These are phyloP conservation scores for Girardinus metallicus DNA, from an alignment of 2,797 vertebrate genomes.

Conservation along the genomic window DNA sequence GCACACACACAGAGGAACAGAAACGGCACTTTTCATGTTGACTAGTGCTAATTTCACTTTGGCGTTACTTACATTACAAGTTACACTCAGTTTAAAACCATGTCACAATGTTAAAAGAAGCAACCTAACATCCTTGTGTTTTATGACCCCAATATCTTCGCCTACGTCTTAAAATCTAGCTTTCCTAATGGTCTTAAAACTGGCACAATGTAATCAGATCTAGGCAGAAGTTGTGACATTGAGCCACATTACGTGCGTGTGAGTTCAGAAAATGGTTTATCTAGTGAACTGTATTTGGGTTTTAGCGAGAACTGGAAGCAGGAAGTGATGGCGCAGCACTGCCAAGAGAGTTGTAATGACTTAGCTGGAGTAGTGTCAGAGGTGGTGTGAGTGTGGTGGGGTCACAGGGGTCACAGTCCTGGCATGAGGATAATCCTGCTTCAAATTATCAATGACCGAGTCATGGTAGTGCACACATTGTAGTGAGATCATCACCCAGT, in stretches of 20 bases:
- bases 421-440: conserved; percentile 4
- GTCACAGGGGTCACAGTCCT: background rate
- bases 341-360: conserved; percentile 8
- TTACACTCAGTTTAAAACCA: background rate
- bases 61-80: background rate
- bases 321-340: background rate
- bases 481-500: background rate
- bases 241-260: background rate
- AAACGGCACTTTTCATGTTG: background rate
- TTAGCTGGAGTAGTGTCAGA: conserved; percentile 2
- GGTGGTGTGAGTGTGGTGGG: background rate
- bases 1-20: background rate
- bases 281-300: background rate
- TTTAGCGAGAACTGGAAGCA: background rate
- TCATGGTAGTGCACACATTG: background rate
- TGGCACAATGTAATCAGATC: background rate
- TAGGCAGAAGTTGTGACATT: background rate
- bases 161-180: background rate
- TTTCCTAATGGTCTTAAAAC: background rate
- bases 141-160: background rate
- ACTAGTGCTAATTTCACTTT: background rate
- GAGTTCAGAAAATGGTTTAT: background rate
- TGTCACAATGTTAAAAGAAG: background rate
- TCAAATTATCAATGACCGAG: conserved; percentile 4
- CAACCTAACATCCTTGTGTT: background rate